Conservation (phyloP, 2,797 vertebrate species). For the Cyprinella venusta region DNA sequence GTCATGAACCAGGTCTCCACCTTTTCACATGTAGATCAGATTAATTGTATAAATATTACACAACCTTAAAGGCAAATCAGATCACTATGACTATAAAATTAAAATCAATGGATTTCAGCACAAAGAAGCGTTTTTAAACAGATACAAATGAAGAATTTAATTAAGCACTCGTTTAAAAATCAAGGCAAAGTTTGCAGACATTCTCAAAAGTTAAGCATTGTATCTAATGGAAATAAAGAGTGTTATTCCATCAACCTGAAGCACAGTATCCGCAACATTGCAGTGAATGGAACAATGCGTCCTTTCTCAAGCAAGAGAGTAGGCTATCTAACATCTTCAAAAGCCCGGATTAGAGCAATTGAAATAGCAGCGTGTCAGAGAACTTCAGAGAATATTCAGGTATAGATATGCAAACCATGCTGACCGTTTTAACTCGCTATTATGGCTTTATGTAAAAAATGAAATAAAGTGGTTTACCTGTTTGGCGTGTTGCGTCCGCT, state of each 20-base stretch:
- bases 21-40: background rate
- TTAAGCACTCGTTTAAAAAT: background rate
- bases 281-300: constrained; percentile 72
- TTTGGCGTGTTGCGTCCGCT: constrained; percentile 73
- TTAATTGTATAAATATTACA: background rate
- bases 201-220: constrained; percentile 5
- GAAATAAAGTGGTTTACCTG: constrained; percentile 72
- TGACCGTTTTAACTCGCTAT: background rate
- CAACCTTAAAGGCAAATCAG: background rate
- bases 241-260: background rate
- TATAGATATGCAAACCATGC: background rate
- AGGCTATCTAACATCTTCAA: constrained; percentile 30
- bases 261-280: constrained; percentile 11
- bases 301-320: constrained; percentile 61
- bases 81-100: background rate
- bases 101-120: constrained; percentile 13
- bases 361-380: background rate
- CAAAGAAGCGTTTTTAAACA: constrained; percentile 9
- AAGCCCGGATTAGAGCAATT: constrained; percentile 28
- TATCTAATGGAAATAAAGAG: background rate
- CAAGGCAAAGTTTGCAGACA: constrained; percentile 9
- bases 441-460: constrained; percentile 24
- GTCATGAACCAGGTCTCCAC: constrained; percentile 14
- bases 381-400: background rate
- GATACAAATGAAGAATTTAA: background rate